Base-by-base conservation (phyloP, 2,888 invertebrate genomes). In the Drosophila affinis region DNA sequence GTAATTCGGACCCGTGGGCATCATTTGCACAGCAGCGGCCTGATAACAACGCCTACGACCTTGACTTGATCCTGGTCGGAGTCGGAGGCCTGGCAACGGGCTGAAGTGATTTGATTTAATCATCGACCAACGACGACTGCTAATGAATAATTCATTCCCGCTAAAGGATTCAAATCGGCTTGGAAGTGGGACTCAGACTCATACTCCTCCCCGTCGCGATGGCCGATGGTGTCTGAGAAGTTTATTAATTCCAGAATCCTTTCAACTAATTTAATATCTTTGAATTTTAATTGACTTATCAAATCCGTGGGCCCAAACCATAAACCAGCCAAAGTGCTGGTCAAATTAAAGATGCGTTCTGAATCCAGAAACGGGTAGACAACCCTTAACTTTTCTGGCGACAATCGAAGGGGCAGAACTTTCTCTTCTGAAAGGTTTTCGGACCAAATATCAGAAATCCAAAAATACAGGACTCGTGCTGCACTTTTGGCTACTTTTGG, bases 131-230 rank as follows among this genome's bases (percentile, higher is more conserved):
- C 73, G 56, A 62, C 59, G 52, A 79, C 45, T 55, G 61, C 21
- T 57, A 76, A 79, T 82, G 85, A 82, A 82, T 82, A 57, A 82
- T 82, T 82, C 82, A 82, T 84, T 75, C 52, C 45, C 29, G 45
- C 21, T 44, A 62, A 67, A 61, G 67, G 61, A 75, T 67, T 71
- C 39, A 45, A 62, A 73, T 67, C 67, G 60, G 62, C 39, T 29
- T 51, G 51, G n/a, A 34, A 27, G 27, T 32, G 7, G 12, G 24
- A 17, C 3, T n/a, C 45, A 9, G 21, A 52, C 44, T 9, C 27
- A 39, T 27, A 24, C 21, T 29, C 9, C n/a, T 34, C 17, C 14
- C 60, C 54, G 12, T 12, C 34, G 27, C 34, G 3, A 14, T 5
- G 34, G 5, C 21, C 9, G 57, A 12, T 17, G 21, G 12, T 24